A percentile compares a stretch with the other conserved stretches of the same genome.
These are phyloP conservation scores for Masnerella sp. DNA, from an alignment of 2,888 invertebrate genomes.

Conservation along the genomic window DNA sequence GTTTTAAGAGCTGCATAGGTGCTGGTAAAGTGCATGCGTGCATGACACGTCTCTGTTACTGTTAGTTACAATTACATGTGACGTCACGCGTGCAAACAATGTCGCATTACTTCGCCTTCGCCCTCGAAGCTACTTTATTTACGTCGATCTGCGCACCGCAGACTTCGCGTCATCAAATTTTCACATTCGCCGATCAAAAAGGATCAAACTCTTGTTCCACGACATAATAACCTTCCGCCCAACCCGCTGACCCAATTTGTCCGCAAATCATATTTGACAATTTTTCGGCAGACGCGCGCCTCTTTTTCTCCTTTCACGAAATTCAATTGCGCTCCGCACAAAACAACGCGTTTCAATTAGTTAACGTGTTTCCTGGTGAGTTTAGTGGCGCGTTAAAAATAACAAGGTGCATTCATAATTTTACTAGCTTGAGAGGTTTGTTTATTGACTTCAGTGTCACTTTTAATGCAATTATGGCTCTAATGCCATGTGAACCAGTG, in stretches of 20 bases:
- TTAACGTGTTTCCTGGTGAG: slow-evolving; percentile 32
- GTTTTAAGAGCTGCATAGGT: slow-evolving; percentile 44
- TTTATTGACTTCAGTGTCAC: slow-evolving; percentile 59
- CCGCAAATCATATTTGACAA: not conserved
- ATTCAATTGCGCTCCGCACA: no score
- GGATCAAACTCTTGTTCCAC: slow-evolving; percentile 15
- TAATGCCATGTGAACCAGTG: slow-evolving; percentile 52
- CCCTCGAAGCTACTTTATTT: slow-evolving; percentile 56
- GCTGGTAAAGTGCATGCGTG: slow-evolving; percentile 56
- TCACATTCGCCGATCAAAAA: slow-evolving; percentile 18
- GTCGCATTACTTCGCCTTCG: slow-evolving; percentile 69
- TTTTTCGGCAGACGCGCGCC: no score
- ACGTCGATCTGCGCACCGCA: slow-evolving; percentile 40
- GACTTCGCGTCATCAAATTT: slow-evolving; percentile 31
- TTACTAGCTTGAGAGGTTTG: slow-evolving; percentile 55
- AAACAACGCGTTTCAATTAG: slow-evolving; percentile 36
- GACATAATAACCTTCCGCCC: no score
- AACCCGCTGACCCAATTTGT: not conserved
- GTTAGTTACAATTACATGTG: slow-evolving; percentile 69
- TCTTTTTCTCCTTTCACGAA: no score
- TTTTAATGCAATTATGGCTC: slow-evolving; percentile 60
- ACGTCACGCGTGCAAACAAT: slow-evolving; percentile 74
- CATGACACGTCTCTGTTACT: slow-evolving; percentile 65
- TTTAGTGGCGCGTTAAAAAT: slow-evolving; percentile 54
- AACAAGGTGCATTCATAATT: slow-evolving; percentile 46